Evolutionary conservation across 23 tunicate genomes (phyloP), one percentile per base, ranked within the genome.

Genomic region (Clavelina lepadiformis): DNA sequence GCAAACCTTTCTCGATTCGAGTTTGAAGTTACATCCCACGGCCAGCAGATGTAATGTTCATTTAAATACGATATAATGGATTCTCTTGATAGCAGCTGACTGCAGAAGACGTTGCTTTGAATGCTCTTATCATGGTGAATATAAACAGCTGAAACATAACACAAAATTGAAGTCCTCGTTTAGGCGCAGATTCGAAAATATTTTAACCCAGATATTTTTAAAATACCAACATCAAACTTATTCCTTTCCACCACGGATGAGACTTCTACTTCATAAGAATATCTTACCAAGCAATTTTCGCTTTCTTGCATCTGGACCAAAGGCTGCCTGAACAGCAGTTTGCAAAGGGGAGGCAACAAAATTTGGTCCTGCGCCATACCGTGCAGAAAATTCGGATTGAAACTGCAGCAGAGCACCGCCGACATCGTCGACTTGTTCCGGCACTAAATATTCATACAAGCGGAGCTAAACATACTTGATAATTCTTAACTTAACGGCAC

Each of bases 61-160:
- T 70, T 58, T 21, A 94, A 21, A 68, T 54, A 86, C 35, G 56
- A 31, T 18, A 67, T 60, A 2, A 86, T 63, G 1, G 84, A 56
- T 23, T 75, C 73, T 3, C 65, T 38, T 47, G 91, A 87, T 15
- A 94, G 91, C 38, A 94, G 58, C 68, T 94, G 99, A 30, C 85
- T 80, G 77, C 99, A 94, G 73, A 94, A 94, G 5, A 94, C 94
- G 62, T 94, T 94, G 56, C 81, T 70, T 56, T 81, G 88, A 20
- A 94, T 86, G 61, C 92, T 81, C 31, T 65, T 58, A 56, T 94
- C 99, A 31, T 94, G 94, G 44, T 94, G 99, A 37, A 94, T 57
- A 54, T 94, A 94, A n/a, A 94, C 71, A 23, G 99, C 95, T 86
- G 76, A n/a, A n/a, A n/a, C n/a, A n/a, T n/a, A n/a, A n/a, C n/a